Evolutionary conservation across 2,797 vertebrate genomes (phyloP).

Genomic region (Tenualosa ilisha): DNA sequence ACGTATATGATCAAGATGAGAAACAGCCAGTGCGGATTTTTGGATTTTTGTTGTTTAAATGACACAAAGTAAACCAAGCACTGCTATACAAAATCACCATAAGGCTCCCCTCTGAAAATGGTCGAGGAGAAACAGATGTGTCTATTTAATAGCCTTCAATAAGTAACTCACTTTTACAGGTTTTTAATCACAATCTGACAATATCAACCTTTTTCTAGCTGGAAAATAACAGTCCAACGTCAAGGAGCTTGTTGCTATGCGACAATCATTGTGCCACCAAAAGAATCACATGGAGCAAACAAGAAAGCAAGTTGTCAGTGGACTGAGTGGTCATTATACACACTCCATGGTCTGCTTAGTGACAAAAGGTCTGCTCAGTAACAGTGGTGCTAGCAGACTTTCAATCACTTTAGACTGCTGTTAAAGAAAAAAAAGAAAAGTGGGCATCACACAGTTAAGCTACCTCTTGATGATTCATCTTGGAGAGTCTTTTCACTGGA

Average conservation of each 20-base stretch:
- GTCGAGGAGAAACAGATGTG: no score
- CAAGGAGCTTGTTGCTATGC: neutral
- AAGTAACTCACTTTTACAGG: no score
- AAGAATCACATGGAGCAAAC: neutral
- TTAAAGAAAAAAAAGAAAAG: no score
- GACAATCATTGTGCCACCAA: neutral
- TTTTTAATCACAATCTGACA: no score
- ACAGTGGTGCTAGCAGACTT: neutral
- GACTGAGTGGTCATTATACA: neutral
- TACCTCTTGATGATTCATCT: slow-evolving; percentile 20
- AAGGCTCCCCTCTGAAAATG: neutral
- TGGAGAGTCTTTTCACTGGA: neutral
- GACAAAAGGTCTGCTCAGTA: neutral
- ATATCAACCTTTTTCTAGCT: neutral
- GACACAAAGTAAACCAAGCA: neutral
- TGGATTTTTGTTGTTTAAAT: no score
- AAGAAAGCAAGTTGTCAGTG: neutral
- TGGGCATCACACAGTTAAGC: no score
- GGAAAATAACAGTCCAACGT: neutral
- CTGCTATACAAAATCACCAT: neutral
- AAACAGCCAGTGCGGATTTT: no score
- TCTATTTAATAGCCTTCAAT: no score
- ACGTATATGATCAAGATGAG: no score
- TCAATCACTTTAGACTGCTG: no score
- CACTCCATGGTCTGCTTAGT: no score